phyloP scores from a whole-genome alignment of 1,140 invertebrate genomes.

The Gryon sp. region DNA sequence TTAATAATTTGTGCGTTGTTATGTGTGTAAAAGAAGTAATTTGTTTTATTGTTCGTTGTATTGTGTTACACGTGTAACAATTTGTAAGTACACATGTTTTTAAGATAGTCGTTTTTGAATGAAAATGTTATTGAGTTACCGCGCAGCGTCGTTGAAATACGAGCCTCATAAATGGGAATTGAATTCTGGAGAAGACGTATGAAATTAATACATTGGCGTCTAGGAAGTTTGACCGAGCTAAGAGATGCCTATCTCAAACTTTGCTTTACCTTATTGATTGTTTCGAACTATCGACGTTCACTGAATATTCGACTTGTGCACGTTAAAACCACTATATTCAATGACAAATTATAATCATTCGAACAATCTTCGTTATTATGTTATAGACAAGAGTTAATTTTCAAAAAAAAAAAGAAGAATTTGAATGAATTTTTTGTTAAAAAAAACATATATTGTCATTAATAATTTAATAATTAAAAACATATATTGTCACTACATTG shows the following conservation, averaged over 20 bases:
- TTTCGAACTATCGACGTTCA: conserved; percentile 47
- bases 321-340: background rate
- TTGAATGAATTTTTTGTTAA: too few relatives aligned
- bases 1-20: too few relatives aligned
- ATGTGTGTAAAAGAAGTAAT: too few relatives aligned
- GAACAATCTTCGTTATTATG: too few relatives aligned
- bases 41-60: too few relatives aligned
- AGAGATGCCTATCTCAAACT: conserved; percentile 50
- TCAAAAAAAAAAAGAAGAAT: too few relatives aligned
- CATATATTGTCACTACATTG: too few relatives aligned
- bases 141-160: conserved; percentile 20
- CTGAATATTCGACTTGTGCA: conserved; percentile 30
- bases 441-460: too few relatives aligned
- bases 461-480: too few relatives aligned
- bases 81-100: conserved; percentile 1
- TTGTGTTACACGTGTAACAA: background rate
- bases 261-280: conserved; percentile 50
- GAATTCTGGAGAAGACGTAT: conserved; percentile 33
- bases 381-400: too few relatives aligned
- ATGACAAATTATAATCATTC: background rate
- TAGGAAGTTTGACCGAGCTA: conserved; percentile 46
- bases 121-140: conserved; percentile 8
- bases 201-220: conserved; percentile 58
- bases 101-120: background rate
- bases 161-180: conserved; percentile 34